Evolutionary conservation across 2,888 invertebrate species (phyloP), one percentile per base, ranked within the genome.

Genomic region (Masnerella sp.): DNA sequence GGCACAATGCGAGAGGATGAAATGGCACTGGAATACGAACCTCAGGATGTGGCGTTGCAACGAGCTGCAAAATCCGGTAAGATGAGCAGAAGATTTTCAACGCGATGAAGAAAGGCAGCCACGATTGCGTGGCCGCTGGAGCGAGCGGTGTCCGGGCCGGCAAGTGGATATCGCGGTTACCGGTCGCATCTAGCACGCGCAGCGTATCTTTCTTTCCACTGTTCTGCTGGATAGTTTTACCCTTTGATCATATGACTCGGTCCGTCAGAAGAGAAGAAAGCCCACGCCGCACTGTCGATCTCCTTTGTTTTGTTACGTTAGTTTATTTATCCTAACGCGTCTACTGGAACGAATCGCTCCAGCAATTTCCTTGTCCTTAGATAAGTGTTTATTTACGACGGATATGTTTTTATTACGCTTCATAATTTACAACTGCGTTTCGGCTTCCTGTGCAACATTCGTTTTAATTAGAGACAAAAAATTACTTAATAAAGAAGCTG

Each of bases 141-240:
- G 80, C 77, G 71, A 47, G 47, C 28, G 74, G 70, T 49, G 69
- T 62, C 68, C 62, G 58, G 67, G 42, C 54, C 30, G 30, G 73
- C 76, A 75, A 74, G 71, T 82, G 78, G 80, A 82, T 83, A 84
- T 84, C 81, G 82, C 80, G 83, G 83, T 83, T 83, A 83, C 83
- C 75, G 58, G 73, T 74, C 65, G 69, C 61, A 79, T 78, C 79
- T 77, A 77, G 61, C 75, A 74, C 74, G 69, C 75, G 77, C 75
- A 74, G 69, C 75, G 77, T 74, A 51, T 75, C 76, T 54, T 52
- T 45, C 59, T 77, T 76, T 69, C 65, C 73, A 75, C 78, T 81
- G 84, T 83, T 83, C 84, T 80, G 85, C 80, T 71, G 84, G 81
- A 84, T 86, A 84, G 79, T 86, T 82, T 86, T 86, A 86, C 86